Conservation (phyloP, 2,797 vertebrate species). For the Astyanax mexicanus region DNA sequence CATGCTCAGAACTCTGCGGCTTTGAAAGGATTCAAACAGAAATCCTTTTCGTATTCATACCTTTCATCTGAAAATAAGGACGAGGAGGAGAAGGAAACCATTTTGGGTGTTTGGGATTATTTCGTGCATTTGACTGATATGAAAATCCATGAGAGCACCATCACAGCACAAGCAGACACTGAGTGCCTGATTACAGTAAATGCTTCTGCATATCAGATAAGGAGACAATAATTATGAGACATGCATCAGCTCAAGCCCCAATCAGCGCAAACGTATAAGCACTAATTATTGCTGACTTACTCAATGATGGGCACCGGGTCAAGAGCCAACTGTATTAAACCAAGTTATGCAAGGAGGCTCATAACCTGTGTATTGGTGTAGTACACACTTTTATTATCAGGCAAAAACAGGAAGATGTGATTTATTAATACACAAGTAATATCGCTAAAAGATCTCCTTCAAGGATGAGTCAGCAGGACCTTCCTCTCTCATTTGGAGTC, state of each 20-base stretch:
- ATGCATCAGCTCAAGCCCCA: constrained; percentile 1
- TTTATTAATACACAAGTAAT: constrained; percentile 24
- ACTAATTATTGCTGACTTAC: constrained; percentile 3
- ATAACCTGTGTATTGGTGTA: not conserved
- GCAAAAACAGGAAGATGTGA: not conserved
- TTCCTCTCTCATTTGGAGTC: constrained; percentile 24
- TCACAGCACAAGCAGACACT: not conserved
- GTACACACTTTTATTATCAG: constrained; percentile 11
- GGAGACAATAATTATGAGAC: constrained; percentile 10
- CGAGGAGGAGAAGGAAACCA: not conserved
- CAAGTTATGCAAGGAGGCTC: not conserved
- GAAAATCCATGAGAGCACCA: constrained; percentile 8
- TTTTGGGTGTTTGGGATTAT: constrained; percentile 18
- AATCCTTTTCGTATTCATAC: constrained; percentile 16
- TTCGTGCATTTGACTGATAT: constrained; percentile 33
- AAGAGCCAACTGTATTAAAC: not conserved
- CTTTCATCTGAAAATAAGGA: constrained; percentile 17
- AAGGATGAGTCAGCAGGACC: constrained; percentile 52
- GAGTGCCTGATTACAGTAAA: not conserved
- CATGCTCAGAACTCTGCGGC: constrained; percentile 15
- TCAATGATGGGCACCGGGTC: not conserved
- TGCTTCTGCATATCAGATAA: not conserved
- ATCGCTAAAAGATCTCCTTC: constrained; percentile 6
- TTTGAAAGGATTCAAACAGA: constrained; percentile 34
- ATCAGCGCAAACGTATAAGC: constrained; percentile 2